Conservation (phyloP, 1,140 invertebrate genomes). For the Magallana ariakensis region DNA sequence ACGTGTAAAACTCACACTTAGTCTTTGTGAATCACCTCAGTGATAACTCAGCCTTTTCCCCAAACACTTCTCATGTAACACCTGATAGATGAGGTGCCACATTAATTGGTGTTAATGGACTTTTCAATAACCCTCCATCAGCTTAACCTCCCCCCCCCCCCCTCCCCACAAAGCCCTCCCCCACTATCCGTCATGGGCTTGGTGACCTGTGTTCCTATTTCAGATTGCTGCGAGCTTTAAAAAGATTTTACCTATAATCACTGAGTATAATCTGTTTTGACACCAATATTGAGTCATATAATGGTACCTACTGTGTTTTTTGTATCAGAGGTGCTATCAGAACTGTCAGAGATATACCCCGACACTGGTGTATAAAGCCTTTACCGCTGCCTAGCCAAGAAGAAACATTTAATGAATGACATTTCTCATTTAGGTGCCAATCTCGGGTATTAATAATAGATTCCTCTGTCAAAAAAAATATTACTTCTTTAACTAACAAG, state of each 20-base stretch:
- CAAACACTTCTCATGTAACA: not conserved
- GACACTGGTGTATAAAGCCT: not conserved
- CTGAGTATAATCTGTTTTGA: not conserved
- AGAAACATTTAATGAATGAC: slow-evolving; percentile 31
- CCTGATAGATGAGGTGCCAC: not conserved
- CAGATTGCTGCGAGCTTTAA: not conserved
- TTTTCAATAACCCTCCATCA: slow-evolving; percentile 15
- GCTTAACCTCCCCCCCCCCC: not conserved
- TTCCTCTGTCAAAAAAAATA: not conserved
- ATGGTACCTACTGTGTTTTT: slow-evolving; percentile 6
- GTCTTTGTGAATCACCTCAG: not conserved
- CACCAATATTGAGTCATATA: not conserved
- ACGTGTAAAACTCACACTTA: not conserved
- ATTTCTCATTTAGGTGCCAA: slow-evolving; percentile 7
- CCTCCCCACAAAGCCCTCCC: not conserved
- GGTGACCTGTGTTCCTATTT: not conserved
- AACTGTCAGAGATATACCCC: slow-evolving; percentile 20
- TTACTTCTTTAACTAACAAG: slow-evolving; percentile 9
- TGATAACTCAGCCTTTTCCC: not conserved
- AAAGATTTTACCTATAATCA: slow-evolving; percentile 15
- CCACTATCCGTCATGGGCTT: not conserved
- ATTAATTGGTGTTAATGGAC: not conserved
- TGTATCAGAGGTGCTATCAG: not conserved
- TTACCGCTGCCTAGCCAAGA: slow-evolving; percentile 17
- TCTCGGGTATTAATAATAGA: slow-evolving; percentile 1